Evolutionary conservation across 2,888 invertebrate species (phyloP), one percentile per base, ranked within the genome.

Genomic region (Drosophila gaucha): DNA sequence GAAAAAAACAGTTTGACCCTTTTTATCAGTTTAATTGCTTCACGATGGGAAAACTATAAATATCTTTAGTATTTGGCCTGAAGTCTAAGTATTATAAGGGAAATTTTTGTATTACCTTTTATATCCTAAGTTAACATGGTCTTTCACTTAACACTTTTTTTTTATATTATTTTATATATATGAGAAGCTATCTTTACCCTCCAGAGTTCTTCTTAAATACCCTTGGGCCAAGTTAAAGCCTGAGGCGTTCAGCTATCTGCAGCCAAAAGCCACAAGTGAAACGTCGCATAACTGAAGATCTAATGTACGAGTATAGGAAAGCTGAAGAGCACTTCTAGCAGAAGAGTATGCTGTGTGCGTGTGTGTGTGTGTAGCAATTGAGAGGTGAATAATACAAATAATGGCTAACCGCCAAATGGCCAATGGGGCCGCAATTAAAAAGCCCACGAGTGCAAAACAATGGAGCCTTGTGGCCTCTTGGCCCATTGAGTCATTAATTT

Each of bases 401-500:
- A 80, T 49, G 59, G 47, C 52, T 64, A 64, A 57, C 84, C 84
- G 55, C 80, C 54, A 71, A 80, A 76, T 72, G 74, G 47, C 47
- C 66, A 65, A 28, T 31, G 52, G 56, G 74, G 65, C 55, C 55
- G 50, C 84, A 86, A 85, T 86, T 85, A 86, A 82, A 85, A 72
- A 49, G 55, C 57, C 74, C 72, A 59, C 44, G 54, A 65, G 71
- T 50, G 50, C 38, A 67, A 67, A 62, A 60, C 56, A 69, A 66
- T 55, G 55, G 33, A 56, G 71, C 52, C 62, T 47, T 28, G 55
- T 22, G 54, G 57, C 47, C 70, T 55, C 18, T 54, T 54, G 79
- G 62, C 69, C 56, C 66, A 77, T 79, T 77, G 79, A 77, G 86
- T 77, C 80, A 80, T 80, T 85, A 85, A 80, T 83, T 83, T 83